These are phyloP conservation scores for Halichoerus grypus DNA, from an alignment of 2,113 vertebrate species.

Conservation along the genomic window DNA sequence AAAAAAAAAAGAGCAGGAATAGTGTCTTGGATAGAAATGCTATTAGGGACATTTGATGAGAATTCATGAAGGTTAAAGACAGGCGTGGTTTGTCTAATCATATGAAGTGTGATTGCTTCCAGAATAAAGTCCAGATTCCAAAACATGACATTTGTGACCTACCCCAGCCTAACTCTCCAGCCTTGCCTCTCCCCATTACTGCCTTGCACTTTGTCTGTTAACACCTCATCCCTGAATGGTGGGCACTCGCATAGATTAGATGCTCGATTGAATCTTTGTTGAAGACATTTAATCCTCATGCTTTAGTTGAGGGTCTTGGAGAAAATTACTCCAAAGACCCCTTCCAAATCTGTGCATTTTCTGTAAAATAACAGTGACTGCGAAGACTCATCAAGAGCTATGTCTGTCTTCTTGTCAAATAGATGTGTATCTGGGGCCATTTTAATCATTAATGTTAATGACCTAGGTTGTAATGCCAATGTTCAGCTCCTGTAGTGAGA, in stretches of 20 bases:
- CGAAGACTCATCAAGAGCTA: background rate
- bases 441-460: background rate
- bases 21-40: background rate
- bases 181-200: fast-evolving
- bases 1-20: background rate
- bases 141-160: background rate
- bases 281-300: background rate
- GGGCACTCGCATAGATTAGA: background rate
- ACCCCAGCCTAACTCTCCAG: background rate
- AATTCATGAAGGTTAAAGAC: background rate
- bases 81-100: background rate
- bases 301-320: background rate
- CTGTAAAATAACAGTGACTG: background rate
- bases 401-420: background rate
- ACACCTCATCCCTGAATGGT: background rate
- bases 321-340: background rate
- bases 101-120: background rate
- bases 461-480: background rate
- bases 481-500: background rate
- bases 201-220: background rate
- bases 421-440: background rate
- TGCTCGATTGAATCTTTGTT: background rate
- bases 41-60: background rate
- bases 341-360: background rate
- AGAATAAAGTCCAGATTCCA: background rate